These are phyloP conservation scores for Caerostris extrusa DNA, from an alignment of 1,140 invertebrate genomes.

Conservation along the genomic window DNA sequence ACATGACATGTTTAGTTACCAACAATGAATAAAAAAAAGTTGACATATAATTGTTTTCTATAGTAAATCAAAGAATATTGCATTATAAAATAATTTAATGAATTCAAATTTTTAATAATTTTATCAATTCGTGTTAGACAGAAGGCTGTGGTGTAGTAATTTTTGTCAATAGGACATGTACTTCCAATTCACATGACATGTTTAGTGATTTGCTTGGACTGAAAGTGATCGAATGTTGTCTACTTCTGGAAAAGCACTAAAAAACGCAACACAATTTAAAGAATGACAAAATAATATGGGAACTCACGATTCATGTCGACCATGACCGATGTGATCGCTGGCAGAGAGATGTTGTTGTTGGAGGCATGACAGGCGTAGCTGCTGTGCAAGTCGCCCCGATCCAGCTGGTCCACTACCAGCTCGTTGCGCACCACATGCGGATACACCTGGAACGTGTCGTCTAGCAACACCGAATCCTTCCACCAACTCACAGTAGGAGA, in stretches of 20 bases:
- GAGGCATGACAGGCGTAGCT: slow-evolving; percentile 87
- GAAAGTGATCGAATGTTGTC: too few species aligned
- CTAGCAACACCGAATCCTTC: slow-evolving; percentile 90
- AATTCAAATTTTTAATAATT: too few species aligned
- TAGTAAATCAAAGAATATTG: too few species aligned
- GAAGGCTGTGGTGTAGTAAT: too few species aligned
- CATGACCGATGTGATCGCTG: slow-evolving; percentile 78
- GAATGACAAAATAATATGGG: background rate
- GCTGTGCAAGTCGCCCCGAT: slow-evolving; percentile 88
- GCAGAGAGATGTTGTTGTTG: slow-evolving; percentile 79
- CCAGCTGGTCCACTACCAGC: slow-evolving; percentile 88
- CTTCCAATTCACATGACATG: too few species aligned
- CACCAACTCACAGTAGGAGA: slow-evolving; percentile 91
- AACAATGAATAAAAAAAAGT: too few species aligned
- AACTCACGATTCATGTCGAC: slow-evolving; percentile 80
- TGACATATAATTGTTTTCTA: too few species aligned
- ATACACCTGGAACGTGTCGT: slow-evolving; percentile 89
- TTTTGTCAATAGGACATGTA: too few species aligned
- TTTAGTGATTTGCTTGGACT: too few species aligned
- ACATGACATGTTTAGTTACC: too few species aligned
- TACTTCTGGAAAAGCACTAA: background rate
- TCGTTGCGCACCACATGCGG: slow-evolving; percentile 88
- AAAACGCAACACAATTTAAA: background rate
- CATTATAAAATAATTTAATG: too few species aligned
- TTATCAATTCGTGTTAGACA: too few species aligned